Evolutionary conservation across 2,113 vertebrate genomes (phyloP).

Genomic region (Polypterus senegalus): DNA sequence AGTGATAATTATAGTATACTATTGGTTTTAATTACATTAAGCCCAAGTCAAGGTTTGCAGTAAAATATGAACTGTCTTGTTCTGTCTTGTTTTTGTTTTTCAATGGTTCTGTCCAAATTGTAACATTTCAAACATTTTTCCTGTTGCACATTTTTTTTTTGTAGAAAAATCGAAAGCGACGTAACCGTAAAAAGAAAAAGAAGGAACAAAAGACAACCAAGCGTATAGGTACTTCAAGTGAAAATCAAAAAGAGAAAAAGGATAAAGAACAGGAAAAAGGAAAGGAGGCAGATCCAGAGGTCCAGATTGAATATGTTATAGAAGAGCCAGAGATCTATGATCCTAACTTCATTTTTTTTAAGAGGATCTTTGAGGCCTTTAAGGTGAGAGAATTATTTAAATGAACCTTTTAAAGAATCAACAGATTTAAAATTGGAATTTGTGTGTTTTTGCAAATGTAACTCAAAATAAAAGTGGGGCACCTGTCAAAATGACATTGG

Average conservation of each 20-base stretch:
- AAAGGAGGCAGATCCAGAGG: constrained; percentile 43
- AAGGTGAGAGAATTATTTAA: constrained; percentile 46
- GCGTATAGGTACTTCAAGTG: not conserved
- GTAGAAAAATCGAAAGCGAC: constrained; percentile 72
- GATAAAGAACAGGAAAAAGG: constrained; percentile 33
- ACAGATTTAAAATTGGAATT: not conserved
- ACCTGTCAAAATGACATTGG: too few relatives aligned
- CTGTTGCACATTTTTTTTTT: too few relatives aligned
- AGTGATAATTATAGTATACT: too few relatives aligned
- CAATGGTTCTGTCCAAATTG: too few relatives aligned
- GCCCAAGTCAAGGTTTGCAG: too few relatives aligned
- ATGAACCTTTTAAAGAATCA: not conserved
- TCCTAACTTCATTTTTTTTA: constrained; percentile 83
- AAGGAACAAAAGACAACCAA: not conserved
- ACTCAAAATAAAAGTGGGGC: too few relatives aligned
- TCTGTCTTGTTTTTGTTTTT: too few relatives aligned
- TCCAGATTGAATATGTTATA: constrained; percentile 79
- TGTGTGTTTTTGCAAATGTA: too few relatives aligned
- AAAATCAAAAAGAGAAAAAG: constrained; percentile 44
- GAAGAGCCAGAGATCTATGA: constrained; percentile 83
- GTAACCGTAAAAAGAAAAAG: constrained; percentile 73
- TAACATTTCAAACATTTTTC: too few relatives aligned
- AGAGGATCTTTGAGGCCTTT: constrained; percentile 82
- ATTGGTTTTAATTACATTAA: too few relatives aligned
- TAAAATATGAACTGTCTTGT: too few relatives aligned